These are phyloP conservation scores for Thysanoteuthis rhombus DNA, from an alignment of 2,888 invertebrate species.

Conservation along the genomic window DNA sequence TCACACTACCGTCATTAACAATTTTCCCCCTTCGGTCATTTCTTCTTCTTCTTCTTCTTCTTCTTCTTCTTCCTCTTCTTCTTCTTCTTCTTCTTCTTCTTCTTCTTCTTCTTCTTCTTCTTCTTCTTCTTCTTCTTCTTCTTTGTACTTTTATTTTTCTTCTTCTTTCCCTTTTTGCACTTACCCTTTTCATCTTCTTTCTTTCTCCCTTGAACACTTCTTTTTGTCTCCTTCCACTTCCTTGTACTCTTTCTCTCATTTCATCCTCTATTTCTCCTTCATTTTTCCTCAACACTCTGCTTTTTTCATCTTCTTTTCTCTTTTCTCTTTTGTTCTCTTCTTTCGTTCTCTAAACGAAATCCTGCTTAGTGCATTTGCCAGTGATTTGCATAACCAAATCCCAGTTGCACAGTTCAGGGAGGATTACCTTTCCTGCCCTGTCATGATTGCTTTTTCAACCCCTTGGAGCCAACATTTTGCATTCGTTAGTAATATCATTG, in stretches of 20 bases:
- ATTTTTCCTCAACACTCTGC: rapidly evolving
- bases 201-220: rapidly evolving
- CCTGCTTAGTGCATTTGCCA: too few relatives aligned
- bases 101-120: not conserved
- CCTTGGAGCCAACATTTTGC: too few relatives aligned
- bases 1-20: not conserved
- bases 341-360: too few relatives aligned
- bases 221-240: not conserved
- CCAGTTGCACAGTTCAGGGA: too few relatives aligned
- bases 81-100: not conserved
- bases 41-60: not conserved
- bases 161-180: not conserved
- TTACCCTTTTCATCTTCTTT: not conserved
- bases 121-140: not conserved
- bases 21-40: not conserved
- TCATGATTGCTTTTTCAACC: too few relatives aligned
- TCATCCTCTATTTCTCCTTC: not conserved
- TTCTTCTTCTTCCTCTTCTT: not conserved
- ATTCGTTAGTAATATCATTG: too few relatives aligned
- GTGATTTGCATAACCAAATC: too few relatives aligned
- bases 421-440: too few relatives aligned
- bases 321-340: not conserved
- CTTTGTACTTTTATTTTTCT: not conserved
- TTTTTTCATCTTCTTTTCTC: not conserved
- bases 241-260: not conserved